phyloP scores from a whole-genome alignment of 2,797 vertebrate genomes.

The Dallia pectoralis region DNA sequence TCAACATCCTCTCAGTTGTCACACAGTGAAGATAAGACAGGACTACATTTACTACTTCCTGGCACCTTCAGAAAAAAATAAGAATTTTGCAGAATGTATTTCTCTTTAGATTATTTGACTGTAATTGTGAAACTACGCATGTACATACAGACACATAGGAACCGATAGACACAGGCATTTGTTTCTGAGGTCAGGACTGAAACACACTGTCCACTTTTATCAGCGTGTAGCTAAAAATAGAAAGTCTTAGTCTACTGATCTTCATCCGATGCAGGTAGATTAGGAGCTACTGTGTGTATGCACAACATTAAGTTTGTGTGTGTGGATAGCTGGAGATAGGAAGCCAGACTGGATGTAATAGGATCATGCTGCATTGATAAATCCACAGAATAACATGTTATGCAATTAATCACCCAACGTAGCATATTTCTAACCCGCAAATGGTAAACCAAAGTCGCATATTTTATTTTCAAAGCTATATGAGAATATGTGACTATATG shows the following conservation, averaged over 20 bases:
- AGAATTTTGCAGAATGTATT: neutral
- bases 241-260: conserved; percentile 65
- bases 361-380: neutral
- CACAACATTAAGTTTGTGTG: conserved; percentile 1
- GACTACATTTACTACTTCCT: neutral
- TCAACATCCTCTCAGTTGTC: neutral
- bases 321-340: neutral
- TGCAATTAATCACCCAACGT: neutral
- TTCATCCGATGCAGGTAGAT: conserved; percentile 51
- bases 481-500: too few species aligned
- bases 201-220: conserved; percentile 23
- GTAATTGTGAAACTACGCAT: neutral
- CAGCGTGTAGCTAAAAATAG: conserved; percentile 53
- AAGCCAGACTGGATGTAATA: neutral
- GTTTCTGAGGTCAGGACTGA: neutral
- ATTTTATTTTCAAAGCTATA: too few species aligned
- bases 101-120: neutral
- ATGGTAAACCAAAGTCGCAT: too few species aligned
- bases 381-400: neutral
- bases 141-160: conserved; percentile 1
- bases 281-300: conserved; percentile 21
- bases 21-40: neutral
- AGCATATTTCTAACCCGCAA: neutral
- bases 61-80: neutral
- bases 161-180: neutral